A percentile compares a stretch with the other conserved stretches of the same genome.
Evolutionary conservation across 2,888 invertebrate genomes (phyloP).

Genomic region (Anaspis maculata): DNA sequence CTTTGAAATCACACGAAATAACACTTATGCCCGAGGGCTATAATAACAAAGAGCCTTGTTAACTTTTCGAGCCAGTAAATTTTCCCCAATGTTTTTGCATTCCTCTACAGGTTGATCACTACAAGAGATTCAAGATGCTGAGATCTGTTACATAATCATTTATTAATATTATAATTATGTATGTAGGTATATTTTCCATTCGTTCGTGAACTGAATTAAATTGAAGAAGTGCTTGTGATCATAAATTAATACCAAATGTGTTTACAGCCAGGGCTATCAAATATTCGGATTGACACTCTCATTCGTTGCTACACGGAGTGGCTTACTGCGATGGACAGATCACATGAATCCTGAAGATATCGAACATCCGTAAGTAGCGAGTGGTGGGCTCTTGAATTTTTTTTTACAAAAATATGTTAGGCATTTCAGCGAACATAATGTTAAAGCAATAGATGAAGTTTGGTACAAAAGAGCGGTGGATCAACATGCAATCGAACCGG

Average conservation of each 20-base stretch:
- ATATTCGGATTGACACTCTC: constrained; percentile 78
- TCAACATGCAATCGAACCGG: constrained; percentile 76
- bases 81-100: too few species aligned
- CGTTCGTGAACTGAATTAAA: too few species aligned
- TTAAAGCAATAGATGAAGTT: constrained; percentile 75
- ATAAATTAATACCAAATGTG: too few species aligned
- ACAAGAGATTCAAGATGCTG: too few species aligned
- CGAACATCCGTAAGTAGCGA: constrained; percentile 60
- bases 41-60: too few species aligned
- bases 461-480: constrained; percentile 91
- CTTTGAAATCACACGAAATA: too few species aligned
- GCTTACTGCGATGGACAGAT: constrained; percentile 81
- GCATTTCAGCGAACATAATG: constrained; percentile 72
- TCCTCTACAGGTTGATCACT: too few species aligned
- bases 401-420: constrained; percentile 45
- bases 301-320: constrained; percentile 86
- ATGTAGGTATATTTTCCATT: background rate
- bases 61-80: too few species aligned
- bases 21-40: too few species aligned
- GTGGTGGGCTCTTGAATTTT: background rate
- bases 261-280: constrained; percentile 79
- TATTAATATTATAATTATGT: too few species aligned
- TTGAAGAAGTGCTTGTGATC: too few species aligned
- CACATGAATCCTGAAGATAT: constrained; percentile 39
- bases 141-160: too few species aligned